Evolutionary conservation across 2,888 invertebrate genomes (phyloP), one percentile per base, ranked within the genome.

Genomic region (Blomia tropicalis): DNA sequence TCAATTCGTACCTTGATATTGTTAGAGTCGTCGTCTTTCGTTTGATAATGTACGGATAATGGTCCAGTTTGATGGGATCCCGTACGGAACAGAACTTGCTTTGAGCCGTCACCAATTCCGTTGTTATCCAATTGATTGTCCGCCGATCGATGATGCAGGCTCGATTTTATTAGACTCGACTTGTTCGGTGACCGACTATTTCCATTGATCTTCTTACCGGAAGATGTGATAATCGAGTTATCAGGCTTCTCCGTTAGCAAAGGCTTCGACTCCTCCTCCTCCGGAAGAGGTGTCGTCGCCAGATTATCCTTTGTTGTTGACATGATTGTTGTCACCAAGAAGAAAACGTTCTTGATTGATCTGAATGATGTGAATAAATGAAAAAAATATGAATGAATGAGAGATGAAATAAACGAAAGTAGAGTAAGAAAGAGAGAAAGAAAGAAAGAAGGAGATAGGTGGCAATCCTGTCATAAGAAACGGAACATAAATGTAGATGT

Each of bases 11-110:
- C 51, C 51, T 47, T 47, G 27, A 11, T 27, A 47, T 47, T 27
- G 23, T 47, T 47, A 22, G 7, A 14, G 27, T 47, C 22, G 51
- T n/a, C 27, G 51, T 7, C 7, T 11, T 22, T n/a, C 11, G 51
- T 25, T 14, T 47, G 22, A n/a, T 47, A 47, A n/a, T 47, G 51
- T 14, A 47, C 51, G 11, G 51, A 47, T 47, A 23, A 2, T 47
- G 47, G 19, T 32, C 5, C 7, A 11, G 54, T 5, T 31, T 7
- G 11, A 27, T 54, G 54, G 4, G 54, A 54, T 7, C n/a, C 56
- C 2, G 56, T 56, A 22, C 56, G 56, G 19, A 56, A 56, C 11
- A 27, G 25, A 56, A 56, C 23, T 30, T 56, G 56, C 23, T 56
- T 56, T 25, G 2, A 30, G 14, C 17, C 2, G 2, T 3, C 2